These are phyloP conservation scores for Thamnaconus septentrionalis DNA, from an alignment of 2,113 vertebrate species.

Conservation along the genomic window DNA sequence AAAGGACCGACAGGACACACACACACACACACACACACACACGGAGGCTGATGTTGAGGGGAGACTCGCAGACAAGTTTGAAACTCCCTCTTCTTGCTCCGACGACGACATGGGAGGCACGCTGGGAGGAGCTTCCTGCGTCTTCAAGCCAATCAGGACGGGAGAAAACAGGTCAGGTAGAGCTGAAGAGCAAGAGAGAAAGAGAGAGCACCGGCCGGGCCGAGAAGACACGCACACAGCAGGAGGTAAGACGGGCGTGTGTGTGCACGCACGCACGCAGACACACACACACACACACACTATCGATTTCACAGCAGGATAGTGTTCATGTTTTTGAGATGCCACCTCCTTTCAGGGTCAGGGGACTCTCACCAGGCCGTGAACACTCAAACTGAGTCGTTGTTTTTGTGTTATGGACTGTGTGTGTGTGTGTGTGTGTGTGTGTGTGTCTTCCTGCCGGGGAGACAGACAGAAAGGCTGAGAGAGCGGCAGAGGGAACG, in stretches of 20 bases:
- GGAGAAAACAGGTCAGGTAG: conserved; percentile 71
- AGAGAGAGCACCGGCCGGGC: conserved; percentile 59
- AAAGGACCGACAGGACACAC: too few species aligned
- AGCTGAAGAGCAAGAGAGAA: conserved; percentile 41
- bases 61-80: too few species aligned
- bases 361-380: neutral
- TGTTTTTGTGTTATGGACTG: conserved; percentile 10
- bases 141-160: conserved; percentile 56
- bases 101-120: conserved; percentile 44
- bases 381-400: neutral
- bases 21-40: too few species aligned
- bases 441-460: neutral
- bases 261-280: conserved; percentile 22
- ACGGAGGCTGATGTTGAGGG: too few species aligned
- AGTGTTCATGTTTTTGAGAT: too few species aligned
- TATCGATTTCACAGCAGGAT: neutral
- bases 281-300: conserved; percentile 1
- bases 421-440: conserved; percentile 26
- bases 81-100: conserved; percentile 10
- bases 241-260: conserved; percentile 63
- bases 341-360: neutral
- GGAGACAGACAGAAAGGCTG: too few species aligned
- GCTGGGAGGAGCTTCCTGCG: conserved; percentile 54
- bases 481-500: neutral
- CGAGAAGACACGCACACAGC: conserved; percentile 52